Evolutionary conservation across 2,888 invertebrate genomes (phyloP).

Genomic region (Agrotis ipsilon): DNA sequence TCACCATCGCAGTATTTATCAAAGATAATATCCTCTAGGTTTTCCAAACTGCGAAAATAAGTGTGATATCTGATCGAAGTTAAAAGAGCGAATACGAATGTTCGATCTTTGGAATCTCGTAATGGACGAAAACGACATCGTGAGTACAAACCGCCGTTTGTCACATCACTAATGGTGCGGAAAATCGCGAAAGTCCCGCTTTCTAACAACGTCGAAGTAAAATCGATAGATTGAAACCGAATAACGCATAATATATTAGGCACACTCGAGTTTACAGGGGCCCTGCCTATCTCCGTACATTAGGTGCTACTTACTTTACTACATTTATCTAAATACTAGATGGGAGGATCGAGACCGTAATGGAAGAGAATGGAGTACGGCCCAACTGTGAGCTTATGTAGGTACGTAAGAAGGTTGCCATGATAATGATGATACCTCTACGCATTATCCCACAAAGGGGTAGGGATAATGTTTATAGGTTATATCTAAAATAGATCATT

Average conservation of each 20-base stretch:
- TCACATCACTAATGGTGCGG: slow-evolving; percentile 87
- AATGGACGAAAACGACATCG: slow-evolving; percentile 87
- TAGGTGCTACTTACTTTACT: slow-evolving; percentile 54
- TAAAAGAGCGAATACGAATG: slow-evolving; percentile 83
- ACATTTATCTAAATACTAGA: slow-evolving; percentile 62
- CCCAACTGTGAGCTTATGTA: slow-evolving; percentile 50
- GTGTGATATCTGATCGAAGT: slow-evolving; percentile 78
- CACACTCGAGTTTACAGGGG: slow-evolving; percentile 66
- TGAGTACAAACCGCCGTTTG: slow-evolving; percentile 86
- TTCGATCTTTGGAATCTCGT: slow-evolving; percentile 85
- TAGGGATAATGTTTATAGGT: slow-evolving; percentile 56
- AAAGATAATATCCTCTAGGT: slow-evolving; percentile 43
- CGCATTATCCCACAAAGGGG: slow-evolving; percentile 64
- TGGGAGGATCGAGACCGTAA: slow-evolving; percentile 49
- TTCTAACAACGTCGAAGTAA: slow-evolving; percentile 80
- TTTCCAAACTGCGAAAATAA: slow-evolving; percentile 69
- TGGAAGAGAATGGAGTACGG: slow-evolving; percentile 47
- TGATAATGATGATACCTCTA: slow-evolving; percentile 63
- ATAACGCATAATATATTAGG: slow-evolving; percentile 76
- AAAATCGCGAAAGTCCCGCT: slow-evolving; percentile 86
- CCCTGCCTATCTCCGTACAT: slow-evolving; percentile 44
- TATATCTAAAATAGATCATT: slow-evolving; percentile 69
- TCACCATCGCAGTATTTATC: slow-evolving; percentile 34
- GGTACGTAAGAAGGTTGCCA: slow-evolving; percentile 47
- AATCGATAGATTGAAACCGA: slow-evolving; percentile 82